Conservation (phyloP, 2,888 invertebrate genomes). For the Thereva nobilitata region DNA sequence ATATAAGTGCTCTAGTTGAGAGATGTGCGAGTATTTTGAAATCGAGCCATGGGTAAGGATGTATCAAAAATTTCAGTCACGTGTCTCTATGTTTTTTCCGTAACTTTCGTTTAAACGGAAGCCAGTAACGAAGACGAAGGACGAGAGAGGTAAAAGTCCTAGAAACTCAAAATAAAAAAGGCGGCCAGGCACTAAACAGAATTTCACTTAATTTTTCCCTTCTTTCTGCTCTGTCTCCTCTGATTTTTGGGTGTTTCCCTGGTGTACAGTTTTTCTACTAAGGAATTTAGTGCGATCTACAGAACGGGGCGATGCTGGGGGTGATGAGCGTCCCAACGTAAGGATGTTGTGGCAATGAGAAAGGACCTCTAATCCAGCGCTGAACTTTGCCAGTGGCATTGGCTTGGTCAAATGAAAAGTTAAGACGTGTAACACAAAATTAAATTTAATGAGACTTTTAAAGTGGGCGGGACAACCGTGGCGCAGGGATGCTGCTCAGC, state of each 20-base stretch:
- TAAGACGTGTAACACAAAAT: slow-evolving; percentile 30
- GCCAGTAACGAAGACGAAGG: slow-evolving; percentile 2
- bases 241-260: not conserved
- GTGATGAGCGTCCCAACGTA: slow-evolving; percentile 20
- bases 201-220: slow-evolving; percentile 24
- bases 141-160: not conserved
- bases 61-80: slow-evolving; percentile 41
- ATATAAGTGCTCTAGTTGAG: slow-evolving; percentile 1
- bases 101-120: slow-evolving; percentile 30
- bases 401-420: slow-evolving; percentile 34
- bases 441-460: slow-evolving; percentile 27
- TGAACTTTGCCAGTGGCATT: slow-evolving; percentile 14
- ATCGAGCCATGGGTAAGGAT: slow-evolving; percentile 13
- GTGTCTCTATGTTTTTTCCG: slow-evolving; percentile 41
- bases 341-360: slow-evolving; percentile 12
- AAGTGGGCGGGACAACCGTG: slow-evolving; percentile 1
- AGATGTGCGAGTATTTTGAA: not conserved
- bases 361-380: slow-evolving; percentile 28
- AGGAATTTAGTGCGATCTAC: slow-evolving; percentile 2
- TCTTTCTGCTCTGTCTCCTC: slow-evolving; percentile 7
- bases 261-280: not conserved
- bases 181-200: slow-evolving; percentile 32
- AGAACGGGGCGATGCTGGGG: slow-evolving; percentile 9
- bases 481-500: slow-evolving; percentile 7
- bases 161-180: slow-evolving; percentile 6